These are phyloP conservation scores for Nothocercus nigrocapillus DNA, from an alignment of 2,113 vertebrate genomes.

Conservation along the genomic window DNA sequence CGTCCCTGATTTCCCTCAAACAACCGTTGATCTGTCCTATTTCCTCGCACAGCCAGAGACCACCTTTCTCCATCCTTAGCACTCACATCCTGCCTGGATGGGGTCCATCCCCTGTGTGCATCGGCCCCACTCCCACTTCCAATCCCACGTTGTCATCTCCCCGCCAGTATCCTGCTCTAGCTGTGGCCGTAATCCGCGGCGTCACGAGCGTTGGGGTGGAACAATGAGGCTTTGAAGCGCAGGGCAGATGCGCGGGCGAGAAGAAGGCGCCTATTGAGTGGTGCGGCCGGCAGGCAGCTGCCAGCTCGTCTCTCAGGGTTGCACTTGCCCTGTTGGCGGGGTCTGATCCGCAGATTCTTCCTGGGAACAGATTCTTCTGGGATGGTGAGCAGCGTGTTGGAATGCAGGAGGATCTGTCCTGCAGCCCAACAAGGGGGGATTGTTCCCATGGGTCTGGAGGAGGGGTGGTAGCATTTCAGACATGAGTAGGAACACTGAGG, in stretches of 20 bases:
- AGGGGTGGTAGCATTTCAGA: too few relatives aligned
- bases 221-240: not conserved
- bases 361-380: not conserved
- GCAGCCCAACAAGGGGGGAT: not conserved
- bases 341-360: not conserved
- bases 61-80: too few relatives aligned
- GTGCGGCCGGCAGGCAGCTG: not conserved
- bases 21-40: too few relatives aligned
- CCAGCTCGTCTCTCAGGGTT: not conserved
- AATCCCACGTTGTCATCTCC: not conserved
- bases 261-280: not conserved
- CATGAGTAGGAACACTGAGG: not conserved
- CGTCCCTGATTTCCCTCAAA: not conserved
- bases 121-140: not conserved
- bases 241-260: not conserved
- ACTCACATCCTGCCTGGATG: not conserved
- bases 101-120: too few relatives aligned
- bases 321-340: not conserved
- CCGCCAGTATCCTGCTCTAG: not conserved
- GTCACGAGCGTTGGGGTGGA: not conserved
- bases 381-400: not conserved
- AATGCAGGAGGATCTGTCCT: too few relatives aligned
- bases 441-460: not conserved
- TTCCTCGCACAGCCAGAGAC: not conserved
- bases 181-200: accelerated